Conservation (phyloP, 2,797 vertebrate genomes). For the Diceros bicornis region DNA sequence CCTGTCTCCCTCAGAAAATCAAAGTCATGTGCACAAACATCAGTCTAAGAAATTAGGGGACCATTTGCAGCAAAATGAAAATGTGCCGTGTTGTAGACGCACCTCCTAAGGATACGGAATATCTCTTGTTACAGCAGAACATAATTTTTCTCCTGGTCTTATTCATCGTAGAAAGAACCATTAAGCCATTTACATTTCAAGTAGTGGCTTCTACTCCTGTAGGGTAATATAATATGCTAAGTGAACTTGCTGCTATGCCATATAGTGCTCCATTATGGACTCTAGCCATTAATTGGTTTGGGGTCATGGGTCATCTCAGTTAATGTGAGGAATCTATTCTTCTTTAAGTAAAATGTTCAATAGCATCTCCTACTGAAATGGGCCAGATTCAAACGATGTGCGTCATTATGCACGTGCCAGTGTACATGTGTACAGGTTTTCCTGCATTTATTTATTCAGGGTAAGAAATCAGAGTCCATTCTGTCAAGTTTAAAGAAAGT, state of each 20-base stretch:
- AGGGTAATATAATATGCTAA: conserved; percentile 75
- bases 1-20: conserved; percentile 64
- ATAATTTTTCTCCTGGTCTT: conserved; percentile 61
- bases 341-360: conserved; percentile 78
- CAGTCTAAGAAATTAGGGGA: conserved; percentile 29
- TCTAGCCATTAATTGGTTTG: conserved; percentile 71
- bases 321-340: conserved; percentile 70
- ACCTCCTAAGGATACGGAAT: background rate
- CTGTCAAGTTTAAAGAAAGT: conserved; percentile 74
- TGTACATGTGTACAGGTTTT: background rate
- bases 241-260: conserved; percentile 10
- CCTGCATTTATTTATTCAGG: conserved; percentile 68
- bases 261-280: background rate
- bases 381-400: background rate
- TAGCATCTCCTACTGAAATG: conserved; percentile 70
- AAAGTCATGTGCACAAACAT: conserved; percentile 57
- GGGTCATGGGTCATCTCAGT: conserved; percentile 40
- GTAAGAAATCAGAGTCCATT: conserved; percentile 62
- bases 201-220: conserved; percentile 39
- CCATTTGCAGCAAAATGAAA: background rate
- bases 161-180: conserved; percentile 59
- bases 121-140: conserved; percentile 16
- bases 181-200: conserved; percentile 70
- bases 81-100: background rate
- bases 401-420: conserved; percentile 9